Percentiles rank a stretch among this genome's conserved stretches.
phyloP scores from a whole-genome alignment of 2,888 invertebrate species.

The Tipula unca region DNA sequence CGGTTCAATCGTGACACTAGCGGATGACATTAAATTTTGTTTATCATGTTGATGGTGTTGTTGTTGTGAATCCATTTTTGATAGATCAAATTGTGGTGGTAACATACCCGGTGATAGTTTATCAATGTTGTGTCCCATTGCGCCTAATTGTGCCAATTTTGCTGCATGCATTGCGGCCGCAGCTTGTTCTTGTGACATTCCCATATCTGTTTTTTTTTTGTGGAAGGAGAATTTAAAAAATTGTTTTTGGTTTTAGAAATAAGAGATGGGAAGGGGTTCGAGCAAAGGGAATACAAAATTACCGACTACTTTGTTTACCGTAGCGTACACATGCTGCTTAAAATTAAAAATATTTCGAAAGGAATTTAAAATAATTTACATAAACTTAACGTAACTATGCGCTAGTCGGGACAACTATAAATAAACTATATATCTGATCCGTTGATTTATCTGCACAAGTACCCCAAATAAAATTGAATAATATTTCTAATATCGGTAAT shows the following conservation, averaged over 20 bases:
- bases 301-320: no score
- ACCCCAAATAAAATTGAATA: background rate
- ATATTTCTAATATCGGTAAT: constrained; percentile 8
- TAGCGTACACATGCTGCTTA: no score
- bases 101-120: constrained; percentile 46
- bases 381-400: background rate
- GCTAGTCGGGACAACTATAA: background rate
- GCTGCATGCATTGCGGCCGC: constrained; percentile 70
- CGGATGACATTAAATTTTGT: constrained; percentile 3
- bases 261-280: background rate
- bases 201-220: constrained; percentile 40
- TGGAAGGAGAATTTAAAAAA: background rate
- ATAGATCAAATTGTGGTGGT: constrained; percentile 40
- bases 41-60: constrained; percentile 8
- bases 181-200: constrained; percentile 56
- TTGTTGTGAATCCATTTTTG: constrained; percentile 31
- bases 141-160: constrained; percentile 68
- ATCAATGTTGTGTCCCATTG: constrained; percentile 49
- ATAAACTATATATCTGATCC: no score
- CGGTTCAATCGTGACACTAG: constrained; percentile 36
- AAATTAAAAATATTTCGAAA: no score
- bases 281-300: background rate
- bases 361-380: no score
- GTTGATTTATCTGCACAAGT: no score
- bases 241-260: background rate